These are phyloP conservation scores for Aporrectodea caliginosa DNA, from an alignment of 1,140 invertebrate species.

Conservation along the genomic window DNA sequence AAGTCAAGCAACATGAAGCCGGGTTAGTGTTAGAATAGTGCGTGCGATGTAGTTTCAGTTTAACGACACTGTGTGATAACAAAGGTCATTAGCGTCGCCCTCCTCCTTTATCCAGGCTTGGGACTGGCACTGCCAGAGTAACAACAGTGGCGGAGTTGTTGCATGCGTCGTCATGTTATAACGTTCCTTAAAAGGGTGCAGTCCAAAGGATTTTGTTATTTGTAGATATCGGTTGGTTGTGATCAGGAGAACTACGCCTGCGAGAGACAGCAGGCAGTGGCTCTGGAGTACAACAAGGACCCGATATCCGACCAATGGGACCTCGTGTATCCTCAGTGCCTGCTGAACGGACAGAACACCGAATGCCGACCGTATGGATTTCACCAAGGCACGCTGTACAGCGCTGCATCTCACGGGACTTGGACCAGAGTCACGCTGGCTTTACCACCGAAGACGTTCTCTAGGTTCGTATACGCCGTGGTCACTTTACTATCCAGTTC, in stretches of 20 bases:
- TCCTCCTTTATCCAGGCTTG: too few relatives aligned
- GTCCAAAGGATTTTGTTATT: too few relatives aligned
- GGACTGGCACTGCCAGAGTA: too few relatives aligned
- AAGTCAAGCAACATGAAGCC: too few relatives aligned
- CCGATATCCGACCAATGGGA: constrained; percentile 49
- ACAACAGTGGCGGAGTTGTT: too few relatives aligned
- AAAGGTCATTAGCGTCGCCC: too few relatives aligned
- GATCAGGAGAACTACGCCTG: constrained; percentile 41
- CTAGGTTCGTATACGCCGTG: constrained; percentile 45
- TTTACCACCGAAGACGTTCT: constrained; percentile 53
- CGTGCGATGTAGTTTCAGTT: too few relatives aligned
- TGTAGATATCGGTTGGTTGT: constrained; percentile 53
- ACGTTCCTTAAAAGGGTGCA: too few relatives aligned
- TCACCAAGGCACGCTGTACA: constrained; percentile 51
- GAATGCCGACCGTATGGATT: constrained; percentile 54
- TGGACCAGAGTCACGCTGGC: constrained; percentile 55
- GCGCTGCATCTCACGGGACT: constrained; percentile 42
- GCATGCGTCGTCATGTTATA: too few relatives aligned
- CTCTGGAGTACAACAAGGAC: constrained; percentile 52
- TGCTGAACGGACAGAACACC: constrained; percentile 42
- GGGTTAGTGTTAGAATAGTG: too few relatives aligned
- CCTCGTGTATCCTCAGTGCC: constrained; percentile 51
- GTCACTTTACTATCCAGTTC: too few relatives aligned
- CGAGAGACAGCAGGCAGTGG: constrained; percentile 35
- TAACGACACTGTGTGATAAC: too few relatives aligned